These are phyloP conservation scores for Lordiphosa collinella DNA, from an alignment of 1,140 invertebrate genomes.

Conservation along the genomic window DNA sequence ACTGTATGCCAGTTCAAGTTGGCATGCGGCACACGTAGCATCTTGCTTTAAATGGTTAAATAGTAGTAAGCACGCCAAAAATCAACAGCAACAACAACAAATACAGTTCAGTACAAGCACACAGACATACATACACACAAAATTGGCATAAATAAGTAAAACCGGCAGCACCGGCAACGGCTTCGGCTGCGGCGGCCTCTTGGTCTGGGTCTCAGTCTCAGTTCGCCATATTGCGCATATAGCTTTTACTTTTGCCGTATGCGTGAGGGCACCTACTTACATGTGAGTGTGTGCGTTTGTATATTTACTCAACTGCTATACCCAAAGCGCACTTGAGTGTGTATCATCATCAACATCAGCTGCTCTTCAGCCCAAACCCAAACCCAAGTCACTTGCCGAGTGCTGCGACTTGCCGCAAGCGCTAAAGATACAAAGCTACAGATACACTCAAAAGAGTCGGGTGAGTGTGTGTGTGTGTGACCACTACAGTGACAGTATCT, in stretches of 20 bases:
- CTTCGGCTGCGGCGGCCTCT: conserved; percentile 30
- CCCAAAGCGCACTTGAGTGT: conserved; percentile 77
- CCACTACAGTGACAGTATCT: conserved; percentile 77
- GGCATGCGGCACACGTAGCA: conserved; percentile 59
- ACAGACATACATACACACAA: conserved; percentile 15
- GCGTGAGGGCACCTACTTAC: background rate
- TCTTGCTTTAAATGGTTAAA: conserved; percentile 72
- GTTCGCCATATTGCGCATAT: conserved; percentile 62
- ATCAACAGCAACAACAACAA: conserved; percentile 41
- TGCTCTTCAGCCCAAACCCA: conserved; percentile 57
- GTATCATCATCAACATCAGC: conserved; percentile 78
- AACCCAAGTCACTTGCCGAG: conserved; percentile 40
- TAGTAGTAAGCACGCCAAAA: conserved; percentile 57
- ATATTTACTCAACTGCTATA: conserved; percentile 72
- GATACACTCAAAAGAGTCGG: conserved; percentile 39
- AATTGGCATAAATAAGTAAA: conserved; percentile 77
- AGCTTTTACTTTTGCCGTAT: conserved; percentile 27
- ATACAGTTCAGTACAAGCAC: conserved; percentile 21
- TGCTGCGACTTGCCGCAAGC: conserved; percentile 21
- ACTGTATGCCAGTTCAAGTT: conserved; percentile 16
- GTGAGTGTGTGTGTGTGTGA: conserved; percentile 13
- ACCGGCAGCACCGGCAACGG: conserved; percentile 31
- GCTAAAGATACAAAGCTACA: conserved; percentile 65
- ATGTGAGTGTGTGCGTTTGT: conserved; percentile 19
- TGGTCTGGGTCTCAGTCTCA: conserved; percentile 11